Evolutionary conservation across 2,113 vertebrate species (phyloP).

Genomic region (Mirounga angustirostris): DNA sequence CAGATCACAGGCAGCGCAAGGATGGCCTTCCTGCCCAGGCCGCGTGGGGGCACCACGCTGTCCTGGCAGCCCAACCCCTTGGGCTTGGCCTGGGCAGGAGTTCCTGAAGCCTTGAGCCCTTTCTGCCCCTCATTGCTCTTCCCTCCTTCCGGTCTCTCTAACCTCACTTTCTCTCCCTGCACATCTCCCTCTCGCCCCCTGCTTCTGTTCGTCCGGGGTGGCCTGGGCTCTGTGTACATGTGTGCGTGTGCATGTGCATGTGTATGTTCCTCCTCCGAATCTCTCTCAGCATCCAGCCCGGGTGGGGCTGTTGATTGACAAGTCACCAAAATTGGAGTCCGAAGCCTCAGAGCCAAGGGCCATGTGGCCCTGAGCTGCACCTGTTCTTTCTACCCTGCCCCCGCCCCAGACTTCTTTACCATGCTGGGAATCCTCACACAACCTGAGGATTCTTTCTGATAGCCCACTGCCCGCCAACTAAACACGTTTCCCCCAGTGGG

Average conservation of each 20-base stretch:
- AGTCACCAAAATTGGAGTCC: neutral
- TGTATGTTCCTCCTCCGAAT: neutral
- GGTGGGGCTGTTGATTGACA: neutral
- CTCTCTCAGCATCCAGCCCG: neutral
- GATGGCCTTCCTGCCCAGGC: neutral
- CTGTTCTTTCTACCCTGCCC: fast-evolving
- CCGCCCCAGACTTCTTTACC: neutral
- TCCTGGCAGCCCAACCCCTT: fast-evolving
- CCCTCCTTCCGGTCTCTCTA: neutral
- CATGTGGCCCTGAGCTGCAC: no score
- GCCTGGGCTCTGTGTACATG: neutral
- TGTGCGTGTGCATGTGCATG: neutral
- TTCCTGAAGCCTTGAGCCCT: neutral
- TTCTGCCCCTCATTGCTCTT: neutral
- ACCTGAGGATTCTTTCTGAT: neutral
- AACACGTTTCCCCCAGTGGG: fast-evolving
- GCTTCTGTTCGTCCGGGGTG: neutral
- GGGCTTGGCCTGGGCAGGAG: neutral
- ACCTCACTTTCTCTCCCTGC: neutral
- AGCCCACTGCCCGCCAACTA: fast-evolving
- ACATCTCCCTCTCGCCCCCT: no score
- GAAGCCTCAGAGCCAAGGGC: neutral
- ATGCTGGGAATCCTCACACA: no score
- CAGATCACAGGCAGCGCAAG: neutral
- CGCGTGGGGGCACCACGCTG: no score